Evolutionary conservation across 2,113 vertebrate genomes (phyloP).

Genomic region (Eolophus roseicapilla): DNA sequence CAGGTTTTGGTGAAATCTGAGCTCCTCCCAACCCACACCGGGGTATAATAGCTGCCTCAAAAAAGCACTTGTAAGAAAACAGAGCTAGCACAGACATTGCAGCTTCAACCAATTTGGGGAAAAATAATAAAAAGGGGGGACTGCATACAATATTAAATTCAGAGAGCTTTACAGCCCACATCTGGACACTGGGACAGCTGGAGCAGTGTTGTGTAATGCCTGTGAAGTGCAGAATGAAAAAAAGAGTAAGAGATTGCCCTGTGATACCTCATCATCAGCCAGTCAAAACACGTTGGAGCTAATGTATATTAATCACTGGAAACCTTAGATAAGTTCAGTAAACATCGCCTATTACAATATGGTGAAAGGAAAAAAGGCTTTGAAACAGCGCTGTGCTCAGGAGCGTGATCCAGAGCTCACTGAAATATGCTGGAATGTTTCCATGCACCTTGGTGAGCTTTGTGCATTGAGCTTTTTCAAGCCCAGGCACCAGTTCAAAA

Average conservation of each 20-base stretch:
- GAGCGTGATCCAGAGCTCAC: constrained; percentile 21
- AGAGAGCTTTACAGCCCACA: constrained; percentile 73
- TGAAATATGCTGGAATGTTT: constrained; percentile 40
- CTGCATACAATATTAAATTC: constrained; percentile 68
- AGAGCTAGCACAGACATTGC: constrained; percentile 38
- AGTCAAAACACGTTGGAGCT: constrained; percentile 10
- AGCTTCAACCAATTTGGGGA: background rate
- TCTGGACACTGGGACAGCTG: constrained; percentile 74
- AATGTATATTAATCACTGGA: constrained; percentile 48
- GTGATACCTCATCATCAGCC: constrained; percentile 49
- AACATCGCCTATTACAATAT: constrained; percentile 2
- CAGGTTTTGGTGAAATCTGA: constrained; percentile 47
- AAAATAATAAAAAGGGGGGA: constrained; percentile 40
- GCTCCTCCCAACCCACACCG: background rate
- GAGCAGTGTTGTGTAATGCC: constrained; percentile 62
- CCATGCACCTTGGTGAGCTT: constrained; percentile 36
- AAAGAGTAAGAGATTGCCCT: constrained; percentile 4
- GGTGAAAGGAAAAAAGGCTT: background rate
- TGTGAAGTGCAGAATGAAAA: constrained; percentile 30
- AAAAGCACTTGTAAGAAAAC: constrained; percentile 33
- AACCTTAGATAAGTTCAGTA: constrained; percentile 51
- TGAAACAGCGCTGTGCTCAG: background rate
- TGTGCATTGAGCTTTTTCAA: constrained; percentile 28
- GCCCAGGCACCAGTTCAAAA: constrained; percentile 39
- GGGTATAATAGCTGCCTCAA: constrained; percentile 53